Evolutionary conservation across 2,797 vertebrate genomes (phyloP).

Genomic region (Scomberomorus guttatus): DNA sequence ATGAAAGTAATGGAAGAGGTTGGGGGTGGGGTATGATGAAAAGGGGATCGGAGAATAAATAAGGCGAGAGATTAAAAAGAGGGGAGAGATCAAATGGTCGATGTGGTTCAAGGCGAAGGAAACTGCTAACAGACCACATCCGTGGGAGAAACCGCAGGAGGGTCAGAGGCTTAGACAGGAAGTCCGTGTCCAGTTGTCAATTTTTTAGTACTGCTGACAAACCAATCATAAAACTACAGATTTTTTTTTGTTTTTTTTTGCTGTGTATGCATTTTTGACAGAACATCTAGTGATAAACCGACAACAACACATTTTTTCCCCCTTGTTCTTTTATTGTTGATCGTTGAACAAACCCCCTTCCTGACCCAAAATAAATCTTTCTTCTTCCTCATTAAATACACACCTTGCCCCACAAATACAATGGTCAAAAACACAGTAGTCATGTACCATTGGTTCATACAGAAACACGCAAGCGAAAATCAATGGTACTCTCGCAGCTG

Average conservation of each 20-base stretch:
- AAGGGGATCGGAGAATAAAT: constrained; percentile 42
- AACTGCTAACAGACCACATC: constrained; percentile 55
- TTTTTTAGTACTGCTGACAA: constrained; percentile 66
- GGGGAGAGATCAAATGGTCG: constrained; percentile 65
- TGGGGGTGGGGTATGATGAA: constrained; percentile 28
- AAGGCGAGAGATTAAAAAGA: constrained; percentile 57
- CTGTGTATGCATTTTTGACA: constrained; percentile 36
- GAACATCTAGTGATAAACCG: constrained; percentile 31
- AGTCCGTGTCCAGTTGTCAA: constrained; percentile 52
- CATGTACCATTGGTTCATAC: constrained; percentile 81
- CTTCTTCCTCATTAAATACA: constrained; percentile 69
- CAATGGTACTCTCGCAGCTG: constrained; percentile 49
- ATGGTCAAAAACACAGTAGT: constrained; percentile 85
- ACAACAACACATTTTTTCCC: constrained; percentile 57
- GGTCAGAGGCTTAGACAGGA: constrained; percentile 62
- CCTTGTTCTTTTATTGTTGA: constrained; percentile 83
- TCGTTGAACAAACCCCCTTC: constrained; percentile 66
- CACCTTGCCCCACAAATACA: constrained; percentile 81
- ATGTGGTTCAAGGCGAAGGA: constrained; percentile 49
- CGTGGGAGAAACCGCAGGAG: constrained; percentile 60
- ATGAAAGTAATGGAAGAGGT: constrained; percentile 56
- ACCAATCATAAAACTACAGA: constrained; percentile 47
- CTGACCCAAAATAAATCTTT: constrained; percentile 68
- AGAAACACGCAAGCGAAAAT: constrained; percentile 77
- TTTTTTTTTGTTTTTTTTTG: constrained; percentile 3